Percentiles rank a stretch among this genome's conserved stretches.
These are phyloP conservation scores for Cyrtorhinus lividipennis DNA, from an alignment of 1,140 invertebrate genomes.

Conservation along the genomic window DNA sequence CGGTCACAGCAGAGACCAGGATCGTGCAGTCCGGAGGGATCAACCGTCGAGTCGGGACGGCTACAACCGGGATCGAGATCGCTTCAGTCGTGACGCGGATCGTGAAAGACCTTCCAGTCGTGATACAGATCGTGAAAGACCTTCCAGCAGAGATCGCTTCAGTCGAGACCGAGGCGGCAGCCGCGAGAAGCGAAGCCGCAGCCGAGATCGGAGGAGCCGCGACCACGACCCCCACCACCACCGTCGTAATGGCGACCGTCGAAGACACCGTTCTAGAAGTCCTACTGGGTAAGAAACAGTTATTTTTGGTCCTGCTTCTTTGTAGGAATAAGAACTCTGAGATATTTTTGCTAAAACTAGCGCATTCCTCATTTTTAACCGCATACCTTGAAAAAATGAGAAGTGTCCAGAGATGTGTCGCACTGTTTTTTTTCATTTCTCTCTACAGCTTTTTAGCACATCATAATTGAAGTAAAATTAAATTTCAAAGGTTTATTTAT, in stretches of 20 bases:
- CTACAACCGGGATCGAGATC: neutral
- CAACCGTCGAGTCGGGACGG: neutral
- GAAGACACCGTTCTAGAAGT: neutral
- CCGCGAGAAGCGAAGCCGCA: neutral
- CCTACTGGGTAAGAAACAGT: neutral
- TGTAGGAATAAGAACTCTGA: neutral
- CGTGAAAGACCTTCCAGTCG: neutral
- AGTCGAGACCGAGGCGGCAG: neutral
- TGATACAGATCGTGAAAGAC: neutral
- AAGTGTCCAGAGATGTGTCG: too few species aligned
- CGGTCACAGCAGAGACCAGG: neutral
- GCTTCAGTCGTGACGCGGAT: neutral
- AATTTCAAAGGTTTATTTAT: too few species aligned
- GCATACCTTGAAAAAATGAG: too few species aligned
- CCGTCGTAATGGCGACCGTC: neutral
- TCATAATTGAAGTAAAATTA: too few species aligned
- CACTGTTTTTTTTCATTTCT: too few species aligned
- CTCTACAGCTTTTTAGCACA: too few species aligned
- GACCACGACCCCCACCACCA: neutral
- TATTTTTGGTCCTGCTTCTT: neutral
- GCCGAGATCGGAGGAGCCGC: neutral
- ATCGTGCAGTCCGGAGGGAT: neutral
- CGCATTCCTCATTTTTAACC: too few species aligned
- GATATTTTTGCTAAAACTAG: too few species aligned
- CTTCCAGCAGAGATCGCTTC: neutral